Percentiles rank a stretch among this genome's conserved stretches.
These are phyloP conservation scores for Neoascia interrupta DNA, from an alignment of 2,888 invertebrate genomes.

Conservation along the genomic window DNA sequence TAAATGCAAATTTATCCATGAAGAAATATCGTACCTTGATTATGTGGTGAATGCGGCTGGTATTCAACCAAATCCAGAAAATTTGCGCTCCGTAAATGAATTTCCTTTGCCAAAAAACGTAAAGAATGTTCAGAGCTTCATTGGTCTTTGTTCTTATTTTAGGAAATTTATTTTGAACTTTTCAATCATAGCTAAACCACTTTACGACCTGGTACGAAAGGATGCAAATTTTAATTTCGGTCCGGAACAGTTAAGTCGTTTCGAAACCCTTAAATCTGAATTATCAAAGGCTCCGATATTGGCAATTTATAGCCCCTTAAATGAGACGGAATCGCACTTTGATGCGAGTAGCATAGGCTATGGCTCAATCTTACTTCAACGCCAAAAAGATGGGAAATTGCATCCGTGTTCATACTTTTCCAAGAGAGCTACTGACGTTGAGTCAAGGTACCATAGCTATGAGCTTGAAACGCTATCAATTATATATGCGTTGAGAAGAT, in stretches of 20 bases:
- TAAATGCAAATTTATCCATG: conserved; percentile 22
- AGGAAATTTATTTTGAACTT: conserved; percentile 37
- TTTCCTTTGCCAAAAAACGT: neutral
- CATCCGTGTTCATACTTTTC: conserved; percentile 75
- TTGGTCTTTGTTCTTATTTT: conserved; percentile 22
- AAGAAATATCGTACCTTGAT: conserved; percentile 33
- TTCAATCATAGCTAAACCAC: conserved; percentile 41
- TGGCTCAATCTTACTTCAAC: conserved; percentile 73
- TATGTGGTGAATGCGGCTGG: conserved; percentile 8
- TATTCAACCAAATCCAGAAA: neutral
- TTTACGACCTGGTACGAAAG: conserved; percentile 31
- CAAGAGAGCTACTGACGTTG: conserved; percentile 28
- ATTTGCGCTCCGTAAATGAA: neutral
- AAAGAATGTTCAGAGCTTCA: neutral
- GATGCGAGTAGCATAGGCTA: conserved; percentile 73
- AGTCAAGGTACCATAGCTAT: conserved; percentile 72
- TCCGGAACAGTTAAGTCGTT: neutral
- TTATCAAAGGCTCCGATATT: conserved; percentile 70
- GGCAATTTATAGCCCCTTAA: conserved; percentile 72
- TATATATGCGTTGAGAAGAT: conserved; percentile 71
- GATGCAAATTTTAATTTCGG: neutral
- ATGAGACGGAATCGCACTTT: too few relatives aligned
- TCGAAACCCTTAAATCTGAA: neutral
- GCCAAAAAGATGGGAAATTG: conserved; percentile 68
- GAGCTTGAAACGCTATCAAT: conserved; percentile 73